Evolutionary conservation across 2,797 vertebrate species (phyloP), one percentile per base, ranked within the genome.

Genomic region (Sebastes diploproa): DNA sequence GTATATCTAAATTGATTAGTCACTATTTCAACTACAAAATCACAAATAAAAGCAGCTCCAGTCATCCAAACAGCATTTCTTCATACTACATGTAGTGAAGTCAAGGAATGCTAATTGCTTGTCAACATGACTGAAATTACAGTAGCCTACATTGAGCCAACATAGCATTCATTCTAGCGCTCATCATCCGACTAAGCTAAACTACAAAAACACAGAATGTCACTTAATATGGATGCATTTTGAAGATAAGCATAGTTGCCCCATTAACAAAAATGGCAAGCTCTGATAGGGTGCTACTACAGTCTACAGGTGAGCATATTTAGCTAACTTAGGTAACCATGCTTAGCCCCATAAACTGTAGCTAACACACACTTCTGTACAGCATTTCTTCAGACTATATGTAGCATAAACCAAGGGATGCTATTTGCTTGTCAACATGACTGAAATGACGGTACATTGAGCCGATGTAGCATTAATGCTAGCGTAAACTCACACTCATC

Each of bases 401-500:
- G 2, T 16, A 42, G 7, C 16, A 50, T 29, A 60, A 60, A 18
- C 25, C 25, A 9, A 30, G 0, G 0, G 2, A 60, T 5, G 18
- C 1, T 32, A 30, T 1, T 6, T 60, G 56, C 56, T 18, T 9
- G 7, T 18, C 14, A 18, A 18, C 0, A 59, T 29, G 18, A 61
- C 11, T 12, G 5, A 13, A 42, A 46, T 46, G 2, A 46, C 6
- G 0, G 42, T 46, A 18, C 42, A 46, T 1, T 46, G 42, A 46
- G 42, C 14, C 42, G 34, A 62, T 20, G 7, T 62, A 7, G 60
- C 30, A 32, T 61, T 14, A 3, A 20, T 61, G 14, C 60, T 34
- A 22, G 30, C 6, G 7, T 38, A 38, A 0, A 38, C 5, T 0
- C 36, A 38, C 0, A 6, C 25, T 25, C 23, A 9, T 59, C 14